A percentile compares a stretch with the other conserved stretches of the same genome.
Evolutionary conservation across 2,113 vertebrate genomes (phyloP).

Genomic region (Scomber japonicus): DNA sequence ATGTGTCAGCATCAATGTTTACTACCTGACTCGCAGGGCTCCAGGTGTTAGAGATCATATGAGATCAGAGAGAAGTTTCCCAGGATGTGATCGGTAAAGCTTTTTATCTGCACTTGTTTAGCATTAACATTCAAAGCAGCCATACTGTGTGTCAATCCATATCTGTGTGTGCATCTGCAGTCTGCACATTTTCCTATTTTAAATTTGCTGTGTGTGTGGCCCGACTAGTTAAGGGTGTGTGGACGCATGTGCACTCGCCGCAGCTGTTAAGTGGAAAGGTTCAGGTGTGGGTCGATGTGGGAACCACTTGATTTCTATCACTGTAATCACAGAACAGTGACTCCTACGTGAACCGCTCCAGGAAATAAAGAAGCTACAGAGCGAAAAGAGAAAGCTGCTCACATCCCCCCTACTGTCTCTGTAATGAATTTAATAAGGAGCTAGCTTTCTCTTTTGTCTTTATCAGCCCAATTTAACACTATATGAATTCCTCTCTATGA

Average conservation of each 20-base stretch:
- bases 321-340: conserved; percentile 73
- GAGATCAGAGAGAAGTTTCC: conserved; percentile 32
- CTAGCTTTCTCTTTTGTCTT: conserved; percentile 53
- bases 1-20: conserved; percentile 56
- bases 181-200: neutral
- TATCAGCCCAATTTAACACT: conserved; percentile 60
- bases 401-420: conserved; percentile 1
- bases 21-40: conserved; percentile 33
- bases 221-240: neutral
- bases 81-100: conserved; percentile 1
- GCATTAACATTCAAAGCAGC: conserved; percentile 11
- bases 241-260: conserved; percentile 10
- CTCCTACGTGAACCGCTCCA: conserved; percentile 69
- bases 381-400: conserved; percentile 46
- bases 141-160: neutral
- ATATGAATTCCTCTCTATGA: conserved; percentile 22
- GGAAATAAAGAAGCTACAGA: conserved; percentile 75
- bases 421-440: conserved; percentile 72
- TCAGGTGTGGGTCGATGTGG: conserved; percentile 68
- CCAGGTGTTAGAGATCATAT: neutral
- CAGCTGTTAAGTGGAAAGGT: conserved; percentile 37
- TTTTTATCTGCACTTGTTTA: conserved; percentile 4
- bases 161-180: conserved; percentile 18
- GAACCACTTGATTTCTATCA: conserved; percentile 63
- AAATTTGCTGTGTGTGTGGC: conserved; percentile 34